These are phyloP conservation scores for Numida meleagris DNA, from an alignment of 2,113 vertebrate species.

Conservation along the genomic window DNA sequence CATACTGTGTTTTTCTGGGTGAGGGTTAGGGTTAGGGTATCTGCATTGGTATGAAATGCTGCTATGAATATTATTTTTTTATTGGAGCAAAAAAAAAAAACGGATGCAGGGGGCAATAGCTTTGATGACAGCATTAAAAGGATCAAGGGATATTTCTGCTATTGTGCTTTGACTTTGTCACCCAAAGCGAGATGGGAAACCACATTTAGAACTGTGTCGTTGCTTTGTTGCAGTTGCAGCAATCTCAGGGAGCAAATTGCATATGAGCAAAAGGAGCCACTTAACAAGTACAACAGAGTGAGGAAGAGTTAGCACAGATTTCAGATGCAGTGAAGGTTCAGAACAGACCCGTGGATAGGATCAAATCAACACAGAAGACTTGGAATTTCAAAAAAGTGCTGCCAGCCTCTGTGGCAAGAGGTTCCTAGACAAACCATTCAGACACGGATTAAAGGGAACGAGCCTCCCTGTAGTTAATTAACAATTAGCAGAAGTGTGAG, in stretches of 20 bases:
- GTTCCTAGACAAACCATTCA: background rate
- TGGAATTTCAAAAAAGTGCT: background rate
- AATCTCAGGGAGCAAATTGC: fast-evolving
- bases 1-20: background rate
- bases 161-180: background rate
- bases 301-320: background rate
- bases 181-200: background rate
- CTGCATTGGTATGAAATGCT: background rate
- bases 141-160: background rate
- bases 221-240: background rate
- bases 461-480: background rate
- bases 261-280: background rate
- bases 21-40: too few relatives aligned
- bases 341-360: background rate
- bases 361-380: background rate
- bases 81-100: background rate
- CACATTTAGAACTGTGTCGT: background rate
- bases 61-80: background rate
- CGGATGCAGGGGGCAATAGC: background rate
- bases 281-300: background rate
- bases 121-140: background rate
- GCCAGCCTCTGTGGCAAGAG: background rate
- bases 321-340: background rate
- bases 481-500: background rate
- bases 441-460: background rate